Evolutionary conservation across 2,888 invertebrate genomes (phyloP), one percentile per base, ranked within the genome.

Genomic region (Nymphalis polychloros): DNA sequence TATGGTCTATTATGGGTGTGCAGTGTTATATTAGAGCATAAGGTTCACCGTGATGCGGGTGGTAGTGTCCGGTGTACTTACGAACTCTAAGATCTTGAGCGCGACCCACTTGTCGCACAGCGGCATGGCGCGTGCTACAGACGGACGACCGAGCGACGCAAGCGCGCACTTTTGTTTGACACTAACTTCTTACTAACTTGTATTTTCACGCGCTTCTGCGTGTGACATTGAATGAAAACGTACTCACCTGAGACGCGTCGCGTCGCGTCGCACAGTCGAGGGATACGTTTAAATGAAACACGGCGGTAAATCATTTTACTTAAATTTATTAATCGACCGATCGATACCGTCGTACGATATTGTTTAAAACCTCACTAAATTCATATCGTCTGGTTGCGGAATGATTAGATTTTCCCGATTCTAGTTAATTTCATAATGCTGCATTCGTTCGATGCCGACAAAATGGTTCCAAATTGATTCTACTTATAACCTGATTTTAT

Each of bases 91-190:
- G 81, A 92, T 89, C 90, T 93, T 93, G 78, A 93, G 87, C 74
- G 86, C 92, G 88, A 93, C 93, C 93, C 93, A 93, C 88, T 93
- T 93, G 86, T 93, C 93, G 80, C 90, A 93, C 50, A 91, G 82
- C 80, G 87, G 89, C 93, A 93, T 93, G 70, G 73, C 73, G 74
- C 72, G 78, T 74, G 27, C 53, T 7, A 19, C 49, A 7, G 49
- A n/a, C 41, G 49, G 19, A 82, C 90, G 86, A 81, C 83, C 85
- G 88, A 83, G 77, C 87, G 79, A 77, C 83, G 76, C 88, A 79
- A 76, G 79, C 81, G 87, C 83, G 76, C 76, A 70, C 74, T 79
- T 82, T 84, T 81, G 83, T 89, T 86, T 90, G 88, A 86, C 70
- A 79, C 69, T 35, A 17, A 27, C n/a, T 31, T 31, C 27, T 31